Conservation (phyloP, 2,113 vertebrate genomes). For the Hydrochoerus hydrochaeris region DNA sequence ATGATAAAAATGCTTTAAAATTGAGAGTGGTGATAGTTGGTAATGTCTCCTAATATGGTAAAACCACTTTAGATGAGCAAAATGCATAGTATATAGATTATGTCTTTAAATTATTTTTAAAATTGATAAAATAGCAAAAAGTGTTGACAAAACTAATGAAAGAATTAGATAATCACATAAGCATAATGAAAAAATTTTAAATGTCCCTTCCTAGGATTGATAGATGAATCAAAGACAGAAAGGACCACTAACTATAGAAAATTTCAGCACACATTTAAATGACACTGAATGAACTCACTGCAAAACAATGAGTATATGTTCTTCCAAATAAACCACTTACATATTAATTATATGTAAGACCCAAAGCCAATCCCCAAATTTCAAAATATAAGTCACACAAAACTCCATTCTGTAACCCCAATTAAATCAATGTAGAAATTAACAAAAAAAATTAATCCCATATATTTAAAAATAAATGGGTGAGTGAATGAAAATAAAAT, state of each 20-base stretch:
- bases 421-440: constrained; percentile 39
- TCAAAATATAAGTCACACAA: constrained; percentile 22
- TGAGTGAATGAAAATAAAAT: background rate
- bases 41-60: background rate
- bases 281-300: background rate
- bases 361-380: background rate
- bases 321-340: constrained; percentile 14
- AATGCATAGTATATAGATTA: background rate
- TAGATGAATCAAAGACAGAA: background rate
- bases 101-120: background rate
- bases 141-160: background rate
- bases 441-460: background rate
- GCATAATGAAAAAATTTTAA: background rate
- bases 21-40: background rate
- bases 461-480: constrained; percentile 28
- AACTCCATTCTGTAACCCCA: background rate
- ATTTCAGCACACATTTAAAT: constrained; percentile 2
- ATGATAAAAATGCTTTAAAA: constrained; percentile 23
- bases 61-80: background rate
- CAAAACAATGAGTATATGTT: background rate
- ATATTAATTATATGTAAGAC: background rate
- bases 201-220: background rate
- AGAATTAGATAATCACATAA: background rate
- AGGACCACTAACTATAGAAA: background rate
- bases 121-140: background rate